Percentiles rank a stretch among this genome's conserved stretches.
These are phyloP conservation scores for Echinops telfairi DNA, from an alignment of 2,113 vertebrate genomes.

Conservation along the genomic window DNA sequence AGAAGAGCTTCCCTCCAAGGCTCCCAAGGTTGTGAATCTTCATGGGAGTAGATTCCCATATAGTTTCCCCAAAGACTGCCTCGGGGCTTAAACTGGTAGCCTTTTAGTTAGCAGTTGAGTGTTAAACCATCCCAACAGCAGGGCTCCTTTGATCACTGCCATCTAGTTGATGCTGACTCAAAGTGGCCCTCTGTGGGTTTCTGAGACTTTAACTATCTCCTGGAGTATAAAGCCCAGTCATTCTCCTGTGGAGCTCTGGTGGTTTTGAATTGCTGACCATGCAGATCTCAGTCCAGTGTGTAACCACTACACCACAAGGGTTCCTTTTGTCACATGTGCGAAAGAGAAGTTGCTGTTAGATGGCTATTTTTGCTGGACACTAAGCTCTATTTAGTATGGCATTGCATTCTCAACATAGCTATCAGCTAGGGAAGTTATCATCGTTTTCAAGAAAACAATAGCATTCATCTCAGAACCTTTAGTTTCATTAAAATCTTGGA, in stretches of 20 bases:
- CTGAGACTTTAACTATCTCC: too few relatives aligned
- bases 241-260: too few relatives aligned
- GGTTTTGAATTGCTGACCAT: too few relatives aligned
- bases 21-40: too few relatives aligned
- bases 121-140: too few relatives aligned
- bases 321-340: neutral
- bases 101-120: neutral
- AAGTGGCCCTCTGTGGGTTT: too few relatives aligned
- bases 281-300: neutral
- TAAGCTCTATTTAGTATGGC: neutral
- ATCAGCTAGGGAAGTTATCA: neutral
- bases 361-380: neutral
- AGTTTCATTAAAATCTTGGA: neutral
- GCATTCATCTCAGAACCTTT: neutral
- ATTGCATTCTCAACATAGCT: neutral
- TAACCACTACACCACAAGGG: neutral
- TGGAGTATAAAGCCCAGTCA: too few relatives aligned
- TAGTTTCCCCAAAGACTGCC: neutral
- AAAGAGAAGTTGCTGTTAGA: slow-evolving; percentile 1
- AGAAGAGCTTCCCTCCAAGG: too few relatives aligned
- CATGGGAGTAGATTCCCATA: neutral
- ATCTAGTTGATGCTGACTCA: too few relatives aligned
- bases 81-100: neutral
- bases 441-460: neutral
- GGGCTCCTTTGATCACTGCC: too few relatives aligned